Conservation (phyloP, 2,113 vertebrate genomes). For the Saguinus midas region DNA sequence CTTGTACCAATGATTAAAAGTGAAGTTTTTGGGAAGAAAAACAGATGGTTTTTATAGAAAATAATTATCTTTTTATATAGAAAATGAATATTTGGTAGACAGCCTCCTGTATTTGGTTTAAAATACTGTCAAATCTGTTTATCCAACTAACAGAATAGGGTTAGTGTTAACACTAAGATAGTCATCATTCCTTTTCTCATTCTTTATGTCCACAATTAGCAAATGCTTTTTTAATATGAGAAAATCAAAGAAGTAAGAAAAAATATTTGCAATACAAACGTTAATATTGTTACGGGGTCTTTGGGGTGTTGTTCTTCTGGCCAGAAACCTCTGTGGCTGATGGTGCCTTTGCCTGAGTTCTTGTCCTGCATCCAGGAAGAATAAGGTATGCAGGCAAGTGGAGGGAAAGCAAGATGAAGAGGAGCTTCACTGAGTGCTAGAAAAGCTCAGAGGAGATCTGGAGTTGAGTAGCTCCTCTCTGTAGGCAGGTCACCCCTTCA, state of each 20-base stretch:
- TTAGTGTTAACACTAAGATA: background rate
- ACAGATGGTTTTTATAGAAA: background rate
- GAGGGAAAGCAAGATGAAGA: no score
- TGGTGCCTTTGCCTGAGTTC: no score
- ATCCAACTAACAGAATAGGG: background rate
- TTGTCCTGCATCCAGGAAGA: no score
- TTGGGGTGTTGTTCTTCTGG: no score
- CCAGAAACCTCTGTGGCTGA: no score
- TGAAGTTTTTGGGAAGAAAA: background rate
- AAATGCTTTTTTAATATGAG: background rate
- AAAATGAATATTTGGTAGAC: background rate
- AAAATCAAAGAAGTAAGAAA: background rate
- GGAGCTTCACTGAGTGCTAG: no score
- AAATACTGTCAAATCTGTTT: background rate
- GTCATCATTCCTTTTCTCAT: background rate
- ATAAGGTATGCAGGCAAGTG: no score
- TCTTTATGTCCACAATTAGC: background rate
- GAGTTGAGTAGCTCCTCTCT: no score
- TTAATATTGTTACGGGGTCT: no score
- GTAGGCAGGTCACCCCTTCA: no score
- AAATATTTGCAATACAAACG: background rate
- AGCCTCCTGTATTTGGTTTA: background rate
- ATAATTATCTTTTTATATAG: background rate
- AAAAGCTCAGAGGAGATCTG: no score
- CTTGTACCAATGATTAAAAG: background rate